These are phyloP conservation scores for Tenthredo livida DNA, from an alignment of 2,888 invertebrate genomes.

Conservation along the genomic window DNA sequence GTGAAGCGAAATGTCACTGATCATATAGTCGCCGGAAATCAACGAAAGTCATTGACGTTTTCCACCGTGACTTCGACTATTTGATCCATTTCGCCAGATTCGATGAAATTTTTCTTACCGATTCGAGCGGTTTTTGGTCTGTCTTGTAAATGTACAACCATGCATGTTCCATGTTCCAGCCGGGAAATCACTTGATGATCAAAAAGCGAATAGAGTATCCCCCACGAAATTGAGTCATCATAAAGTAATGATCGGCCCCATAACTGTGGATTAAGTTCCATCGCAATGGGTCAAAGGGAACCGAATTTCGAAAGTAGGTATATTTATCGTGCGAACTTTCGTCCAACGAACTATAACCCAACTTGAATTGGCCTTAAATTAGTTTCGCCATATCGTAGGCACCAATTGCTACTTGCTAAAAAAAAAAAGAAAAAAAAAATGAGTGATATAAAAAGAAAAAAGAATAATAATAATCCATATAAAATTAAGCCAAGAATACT, in stretches of 20 bases:
- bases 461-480: neutral
- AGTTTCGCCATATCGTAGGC: neutral
- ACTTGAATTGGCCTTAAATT: neutral
- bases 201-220: neutral
- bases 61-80: neutral
- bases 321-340: neutral
- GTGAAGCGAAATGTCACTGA: neutral
- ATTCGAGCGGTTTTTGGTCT: neutral
- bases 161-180: neutral
- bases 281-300: slow-evolving; percentile 14
- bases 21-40: neutral
- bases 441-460: neutral
- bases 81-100: too few species aligned
- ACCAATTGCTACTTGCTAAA: neutral
- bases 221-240: neutral
- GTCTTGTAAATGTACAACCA: neutral
- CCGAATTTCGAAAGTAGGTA: neutral
- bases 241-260: neutral
- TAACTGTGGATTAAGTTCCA: neutral
- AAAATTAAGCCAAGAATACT: slow-evolving; percentile 9
- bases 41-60: neutral
- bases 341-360: neutral
- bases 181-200: neutral
- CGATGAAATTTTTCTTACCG: too few species aligned
- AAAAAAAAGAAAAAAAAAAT: neutral